Conservation (phyloP, 2,797 vertebrate genomes). For the Tapirus indicus region DNA sequence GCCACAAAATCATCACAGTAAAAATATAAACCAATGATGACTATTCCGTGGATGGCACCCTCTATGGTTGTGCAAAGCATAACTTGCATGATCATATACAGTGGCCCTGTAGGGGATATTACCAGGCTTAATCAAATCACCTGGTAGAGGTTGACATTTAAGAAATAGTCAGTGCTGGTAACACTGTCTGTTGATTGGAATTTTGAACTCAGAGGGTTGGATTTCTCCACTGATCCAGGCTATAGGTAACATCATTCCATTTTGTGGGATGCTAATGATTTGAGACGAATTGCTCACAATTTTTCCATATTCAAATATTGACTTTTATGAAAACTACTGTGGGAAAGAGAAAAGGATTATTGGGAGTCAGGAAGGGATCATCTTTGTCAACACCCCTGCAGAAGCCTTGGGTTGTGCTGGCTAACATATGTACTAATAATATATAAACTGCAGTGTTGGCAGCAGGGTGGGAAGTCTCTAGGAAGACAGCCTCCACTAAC, state of each 20-base stretch:
- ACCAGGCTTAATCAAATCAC: background rate
- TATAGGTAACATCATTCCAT: conserved; percentile 64
- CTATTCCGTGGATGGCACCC: background rate
- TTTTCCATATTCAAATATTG: conserved; percentile 85
- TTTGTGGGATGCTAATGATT: conserved; percentile 77
- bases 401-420: conserved; percentile 84
- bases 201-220: conserved; percentile 73
- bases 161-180: conserved; percentile 37
- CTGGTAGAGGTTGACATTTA: background rate
- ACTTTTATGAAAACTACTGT: conserved; percentile 79
- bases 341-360: conserved; percentile 54
- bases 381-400: conserved; percentile 86
- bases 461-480: conserved; percentile 80
- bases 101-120: background rate
- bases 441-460: conserved; percentile 85
- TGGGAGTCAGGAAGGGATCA: conserved; percentile 70
- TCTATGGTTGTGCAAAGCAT: background rate
- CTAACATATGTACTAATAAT: conserved; percentile 83
- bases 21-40: background rate
- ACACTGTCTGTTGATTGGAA: conserved; percentile 70
- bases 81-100: background rate
- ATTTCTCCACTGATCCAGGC: conserved; percentile 75
- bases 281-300: conserved; percentile 71
- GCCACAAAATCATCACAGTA: background rate
- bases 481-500: conserved; percentile 79